A percentile compares a stretch with the other conserved stretches of the same genome.
Evolutionary conservation across 2,888 invertebrate genomes (phyloP).

Genomic region (Halocaridina rubra): DNA sequence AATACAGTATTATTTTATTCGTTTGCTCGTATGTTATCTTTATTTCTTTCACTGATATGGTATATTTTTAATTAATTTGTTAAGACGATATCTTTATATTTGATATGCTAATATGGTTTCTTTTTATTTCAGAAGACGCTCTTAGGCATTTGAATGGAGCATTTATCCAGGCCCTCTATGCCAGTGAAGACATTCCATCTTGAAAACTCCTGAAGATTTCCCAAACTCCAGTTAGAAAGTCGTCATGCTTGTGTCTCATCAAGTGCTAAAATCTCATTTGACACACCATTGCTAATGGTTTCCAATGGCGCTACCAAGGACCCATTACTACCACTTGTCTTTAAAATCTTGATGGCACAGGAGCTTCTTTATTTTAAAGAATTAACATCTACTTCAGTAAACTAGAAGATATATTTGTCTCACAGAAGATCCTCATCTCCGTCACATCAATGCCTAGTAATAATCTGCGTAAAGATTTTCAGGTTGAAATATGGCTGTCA

Average conservation of each 20-base stretch:
- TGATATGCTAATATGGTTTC: too few species aligned
- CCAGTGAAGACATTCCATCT: constrained; percentile 29
- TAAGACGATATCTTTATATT: too few species aligned
- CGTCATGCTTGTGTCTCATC: neutral
- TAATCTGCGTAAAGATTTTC: too few species aligned
- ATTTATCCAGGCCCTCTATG: constrained; percentile 33
- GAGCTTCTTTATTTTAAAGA: too few species aligned
- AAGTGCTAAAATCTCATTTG: neutral
- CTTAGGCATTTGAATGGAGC: constrained; percentile 20
- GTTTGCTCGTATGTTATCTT: neutral
- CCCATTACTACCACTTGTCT: neutral
- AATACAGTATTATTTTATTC: neutral
- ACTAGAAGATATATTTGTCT: too few species aligned
- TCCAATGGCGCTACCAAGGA: neutral
- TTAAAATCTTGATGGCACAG: too few species aligned
- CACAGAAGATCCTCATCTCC: too few species aligned
- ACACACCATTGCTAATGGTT: neutral
- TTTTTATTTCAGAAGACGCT: constrained; percentile 16
- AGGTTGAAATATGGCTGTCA: too few species aligned
- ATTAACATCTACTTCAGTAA: too few species aligned
- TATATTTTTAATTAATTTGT: neutral
- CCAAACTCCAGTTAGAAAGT: neutral
- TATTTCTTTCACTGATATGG: neutral
- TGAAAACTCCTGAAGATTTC: too few species aligned
- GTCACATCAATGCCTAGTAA: too few species aligned